Evolutionary conservation across 2,113 vertebrate genomes (phyloP).

Genomic region (Gambusia holbrooki): DNA sequence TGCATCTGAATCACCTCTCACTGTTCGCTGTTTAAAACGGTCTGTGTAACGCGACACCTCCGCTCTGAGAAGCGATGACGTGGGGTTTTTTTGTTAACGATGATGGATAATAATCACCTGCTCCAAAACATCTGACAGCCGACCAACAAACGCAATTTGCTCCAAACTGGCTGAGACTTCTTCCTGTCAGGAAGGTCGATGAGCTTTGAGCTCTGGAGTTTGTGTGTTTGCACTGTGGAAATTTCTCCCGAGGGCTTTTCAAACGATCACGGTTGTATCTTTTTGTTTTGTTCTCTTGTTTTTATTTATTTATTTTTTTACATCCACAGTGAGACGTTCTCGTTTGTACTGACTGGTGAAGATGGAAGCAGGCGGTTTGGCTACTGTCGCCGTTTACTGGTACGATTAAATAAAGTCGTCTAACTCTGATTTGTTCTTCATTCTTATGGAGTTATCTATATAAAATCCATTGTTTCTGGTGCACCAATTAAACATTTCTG

Average conservation of each 20-base stretch:
- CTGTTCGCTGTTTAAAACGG: constrained; percentile 12
- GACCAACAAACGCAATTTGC: constrained; percentile 29
- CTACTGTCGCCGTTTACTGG: constrained; percentile 94
- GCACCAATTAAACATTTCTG: not conserved
- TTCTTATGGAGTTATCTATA: not conserved
- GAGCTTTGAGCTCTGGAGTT: not conserved
- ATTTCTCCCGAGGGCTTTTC: not conserved
- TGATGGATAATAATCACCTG: constrained; percentile 66
- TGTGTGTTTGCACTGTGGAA: too few relatives aligned
- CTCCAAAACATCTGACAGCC: constrained; percentile 33
- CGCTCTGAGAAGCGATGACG: constrained; percentile 49
- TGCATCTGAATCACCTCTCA: constrained; percentile 7
- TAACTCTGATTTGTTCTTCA: not conserved
- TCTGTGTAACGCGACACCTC: constrained; percentile 12
- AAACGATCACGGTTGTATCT: constrained; percentile 7
- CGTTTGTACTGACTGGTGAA: constrained; percentile 94
- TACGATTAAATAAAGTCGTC: constrained; percentile 65
- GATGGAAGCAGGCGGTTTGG: constrained; percentile 94
- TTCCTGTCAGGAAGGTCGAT: constrained; percentile 28
- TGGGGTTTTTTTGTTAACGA: not conserved
- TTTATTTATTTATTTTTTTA: not conserved
- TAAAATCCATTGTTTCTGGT: not conserved
- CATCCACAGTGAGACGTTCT: constrained; percentile 90
- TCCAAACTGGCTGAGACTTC: constrained; percentile 21
- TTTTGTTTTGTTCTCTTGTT: not conserved